A percentile compares a stretch with the other conserved stretches of the same genome.
phyloP scores from a whole-genome alignment of 2,113 vertebrate species.

The Tychaedon coryphoeus region DNA sequence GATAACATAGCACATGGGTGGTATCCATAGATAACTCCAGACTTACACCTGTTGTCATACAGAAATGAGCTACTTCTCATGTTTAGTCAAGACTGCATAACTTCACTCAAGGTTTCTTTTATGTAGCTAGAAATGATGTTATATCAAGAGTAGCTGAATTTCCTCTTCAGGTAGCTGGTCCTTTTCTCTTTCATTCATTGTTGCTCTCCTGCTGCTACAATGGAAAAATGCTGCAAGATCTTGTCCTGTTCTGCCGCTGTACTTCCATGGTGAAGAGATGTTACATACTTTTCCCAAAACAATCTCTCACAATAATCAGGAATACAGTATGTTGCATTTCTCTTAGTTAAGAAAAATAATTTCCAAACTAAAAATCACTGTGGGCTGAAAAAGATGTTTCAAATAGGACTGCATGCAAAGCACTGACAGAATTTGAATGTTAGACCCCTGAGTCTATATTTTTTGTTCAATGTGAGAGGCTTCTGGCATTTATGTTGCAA shows the following conservation, averaged over 20 bases:
- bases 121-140: background rate
- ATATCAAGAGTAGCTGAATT: background rate
- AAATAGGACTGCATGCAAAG: background rate
- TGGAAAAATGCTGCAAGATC: background rate
- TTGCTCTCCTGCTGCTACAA: background rate
- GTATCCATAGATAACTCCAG: background rate
- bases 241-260: background rate
- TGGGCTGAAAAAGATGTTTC: background rate
- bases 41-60: background rate
- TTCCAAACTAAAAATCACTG: background rate
- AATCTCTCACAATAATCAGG: background rate
- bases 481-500: background rate
- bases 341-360: background rate
- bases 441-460: background rate
- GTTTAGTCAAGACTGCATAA: background rate
- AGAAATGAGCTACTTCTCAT: background rate
- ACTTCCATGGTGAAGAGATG: background rate
- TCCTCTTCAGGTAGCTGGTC: background rate
- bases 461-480: background rate
- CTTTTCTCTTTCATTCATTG: background rate
- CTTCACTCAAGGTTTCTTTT: background rate
- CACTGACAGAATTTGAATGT: background rate
- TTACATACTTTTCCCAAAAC: background rate
- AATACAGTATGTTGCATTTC: background rate
- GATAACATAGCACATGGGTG: background rate